phyloP scores from a whole-genome alignment of 2,888 invertebrate genomes.

The Elmis aenea region DNA sequence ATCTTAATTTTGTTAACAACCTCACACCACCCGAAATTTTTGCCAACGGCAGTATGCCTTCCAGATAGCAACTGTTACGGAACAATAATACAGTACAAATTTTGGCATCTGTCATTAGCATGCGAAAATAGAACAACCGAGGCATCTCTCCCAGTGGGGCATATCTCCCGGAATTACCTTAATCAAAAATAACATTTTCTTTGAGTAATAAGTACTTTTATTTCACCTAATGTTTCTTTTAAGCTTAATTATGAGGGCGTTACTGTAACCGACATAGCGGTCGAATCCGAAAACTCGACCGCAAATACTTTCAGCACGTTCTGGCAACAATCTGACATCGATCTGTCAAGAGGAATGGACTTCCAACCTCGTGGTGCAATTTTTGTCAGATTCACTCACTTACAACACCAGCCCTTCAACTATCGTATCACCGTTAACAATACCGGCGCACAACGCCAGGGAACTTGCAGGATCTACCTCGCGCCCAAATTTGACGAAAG shows the following conservation, averaged over 20 bases:
- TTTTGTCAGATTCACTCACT: conserved; percentile 69
- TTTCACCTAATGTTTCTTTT: no score
- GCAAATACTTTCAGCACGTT: conserved; percentile 61
- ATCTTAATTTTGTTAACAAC: no score
- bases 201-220: not conserved
- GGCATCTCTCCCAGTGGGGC: no score
- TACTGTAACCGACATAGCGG: conserved; percentile 53
- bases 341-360: conserved; percentile 75
- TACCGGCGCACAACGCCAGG: conserved; percentile 50
- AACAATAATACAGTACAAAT: no score
- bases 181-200: not conserved
- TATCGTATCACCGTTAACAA: conserved; percentile 51
- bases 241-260: conserved; percentile 63
- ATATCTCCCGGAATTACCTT: no score
- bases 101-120: no score
- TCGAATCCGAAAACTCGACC: conserved; percentile 51
- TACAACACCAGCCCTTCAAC: conserved; percentile 68
- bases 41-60: no score
- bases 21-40: no score
- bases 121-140: no score
- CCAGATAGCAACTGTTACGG: no score
- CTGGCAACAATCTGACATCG: conserved; percentile 77
- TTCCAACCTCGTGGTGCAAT: conserved; percentile 73
- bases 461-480: conserved; percentile 66
- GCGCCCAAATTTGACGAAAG: conserved; percentile 64